Base-by-base conservation (phyloP, 2,888 invertebrate species). In the Troides aeacus region DNA sequence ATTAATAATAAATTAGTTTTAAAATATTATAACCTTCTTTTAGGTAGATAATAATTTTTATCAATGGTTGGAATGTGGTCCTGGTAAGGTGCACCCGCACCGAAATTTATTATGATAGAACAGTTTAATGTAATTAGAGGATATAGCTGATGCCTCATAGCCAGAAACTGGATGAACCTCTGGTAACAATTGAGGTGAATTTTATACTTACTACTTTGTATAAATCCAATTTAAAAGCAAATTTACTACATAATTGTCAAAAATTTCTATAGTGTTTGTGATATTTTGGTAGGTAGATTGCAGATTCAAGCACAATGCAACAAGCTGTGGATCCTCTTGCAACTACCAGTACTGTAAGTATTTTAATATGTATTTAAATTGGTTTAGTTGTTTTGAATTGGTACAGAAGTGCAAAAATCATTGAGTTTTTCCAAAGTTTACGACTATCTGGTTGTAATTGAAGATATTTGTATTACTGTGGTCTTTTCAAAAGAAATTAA, bases 221-320 rank as follows among this genome's bases (percentile, higher is more conserved):
- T 30, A 15, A 23, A 59, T 56, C n/a, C 36, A 56, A 24, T 10
- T 36, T 56, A n/a, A 8, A n/a, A 66, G 66, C 65, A 66, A 60
- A 64, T 64, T 60, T 71, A 64, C 46, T 62, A 39, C 18, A 23
- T 50, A 71, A 63, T 39, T 21, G 56, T 69, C 57, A 67, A 66
- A 72, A 68, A 62, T 69, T 66, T 75, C 84, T 88, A 86, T 81
- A 91, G 89, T 86, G 73, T 73, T 83, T 78, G 82, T 84, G 78
- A 90, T 75, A 79, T 81, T 86, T 89, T 85, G 93, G 88, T 89
- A 93, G 93, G 92, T 93, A 93, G 93, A 91, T 93, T 84, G 93
- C 93, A 84, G 93, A 93, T 86, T 93, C 93, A 87, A 93, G 92
- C 93, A 93, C 92, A 78, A 93, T 93, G 93, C 93, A 93, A 89